Base-by-base conservation (phyloP, 2,797 vertebrate genomes). In the Parauchenoglanis ngamensis region DNA sequence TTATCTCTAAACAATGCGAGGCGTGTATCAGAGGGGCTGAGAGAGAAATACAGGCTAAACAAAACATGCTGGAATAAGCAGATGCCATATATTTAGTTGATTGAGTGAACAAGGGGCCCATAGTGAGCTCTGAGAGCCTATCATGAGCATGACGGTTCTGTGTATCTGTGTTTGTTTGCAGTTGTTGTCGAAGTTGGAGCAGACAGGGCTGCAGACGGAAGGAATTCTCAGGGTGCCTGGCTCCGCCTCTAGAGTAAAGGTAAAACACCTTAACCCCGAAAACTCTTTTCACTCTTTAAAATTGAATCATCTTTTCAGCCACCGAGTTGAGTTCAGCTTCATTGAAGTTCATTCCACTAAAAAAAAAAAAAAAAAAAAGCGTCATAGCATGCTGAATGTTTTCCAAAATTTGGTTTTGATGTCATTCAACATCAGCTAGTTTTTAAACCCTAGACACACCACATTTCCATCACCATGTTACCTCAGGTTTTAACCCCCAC, bases 221-320 rank as follows among this genome's bases (percentile, higher is more conserved):
- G 98, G 98, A 89, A 99, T 99, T 91, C 96, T 99, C 10, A 94
- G 98, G 83, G 96, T 99, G 31, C 96, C 98, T 2, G 98, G 97
- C 92, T 99, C 98, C 80, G 97, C 97, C 13, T 96, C 97, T 65
- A 95, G 97, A 94, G 96, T 99, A 70, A 99, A 99, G 97, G 98
- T 99, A 96, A 63, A 52, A 11, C 35, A 21, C 35, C 40, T n/a
- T 78, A 78, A 35, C 54, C 52, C 75, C 49, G 7, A 54, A 77
- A 54, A 54, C 13, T n/a, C 1, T n/a, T 49, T 70, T 40, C 13
- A 25, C 46, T 57, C 25, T 17, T 40, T 28, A 59, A 2, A 57
- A 35, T 23, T 25, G 15, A 61, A 80, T 61, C 31, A 40, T 54
- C 23, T 23, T 44, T 63, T n/a, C 23, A 81, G 63, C 35, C 21